Percentiles rank a stretch among this genome's conserved stretches.
Evolutionary conservation across 2,888 invertebrate species (phyloP).

Genomic region (Cantharis nigra): DNA sequence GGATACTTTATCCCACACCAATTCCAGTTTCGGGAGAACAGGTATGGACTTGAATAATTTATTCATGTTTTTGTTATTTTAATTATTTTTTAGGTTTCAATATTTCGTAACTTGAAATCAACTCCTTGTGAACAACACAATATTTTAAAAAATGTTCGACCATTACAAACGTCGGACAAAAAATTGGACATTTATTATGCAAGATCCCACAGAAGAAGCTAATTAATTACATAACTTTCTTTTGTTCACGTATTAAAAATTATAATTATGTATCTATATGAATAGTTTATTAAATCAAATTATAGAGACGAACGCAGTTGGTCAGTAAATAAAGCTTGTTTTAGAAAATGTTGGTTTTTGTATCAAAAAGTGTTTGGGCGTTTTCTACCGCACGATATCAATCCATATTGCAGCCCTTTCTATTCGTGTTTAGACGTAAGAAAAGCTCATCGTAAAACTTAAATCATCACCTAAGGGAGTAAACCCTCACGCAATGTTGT

Average conservation of each 20-base stretch:
- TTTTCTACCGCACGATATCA: not conserved
- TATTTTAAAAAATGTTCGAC: constrained; percentile 52
- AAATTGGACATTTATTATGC: constrained; percentile 52
- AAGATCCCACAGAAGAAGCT: constrained; percentile 49
- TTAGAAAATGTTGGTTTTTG: not conserved
- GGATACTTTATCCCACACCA: constrained; percentile 74
- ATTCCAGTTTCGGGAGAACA: constrained; percentile 70
- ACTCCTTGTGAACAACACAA: constrained; percentile 51
- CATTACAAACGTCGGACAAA: constrained; percentile 49
- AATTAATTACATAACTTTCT: constrained; percentile 29
- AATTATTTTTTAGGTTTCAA: constrained; percentile 46
- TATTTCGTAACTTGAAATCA: constrained; percentile 51
- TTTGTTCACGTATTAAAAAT: not conserved
- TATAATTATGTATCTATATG: not conserved
- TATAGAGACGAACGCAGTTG: not conserved
- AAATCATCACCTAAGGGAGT: not conserved
- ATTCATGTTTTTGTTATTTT: not conserved
- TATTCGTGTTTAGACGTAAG: not conserved
- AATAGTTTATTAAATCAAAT: not conserved
- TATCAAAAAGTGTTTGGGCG: not conserved
- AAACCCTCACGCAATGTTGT: not conserved
- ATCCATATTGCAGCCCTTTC: not conserved
- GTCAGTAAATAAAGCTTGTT: not conserved
- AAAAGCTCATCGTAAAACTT: not conserved
- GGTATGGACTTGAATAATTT: constrained; percentile 52